A percentile compares a stretch with the other conserved stretches of the same genome.
Conservation (phyloP, 1,140 invertebrate species). For the Oryzaephilus surinamensis region DNA sequence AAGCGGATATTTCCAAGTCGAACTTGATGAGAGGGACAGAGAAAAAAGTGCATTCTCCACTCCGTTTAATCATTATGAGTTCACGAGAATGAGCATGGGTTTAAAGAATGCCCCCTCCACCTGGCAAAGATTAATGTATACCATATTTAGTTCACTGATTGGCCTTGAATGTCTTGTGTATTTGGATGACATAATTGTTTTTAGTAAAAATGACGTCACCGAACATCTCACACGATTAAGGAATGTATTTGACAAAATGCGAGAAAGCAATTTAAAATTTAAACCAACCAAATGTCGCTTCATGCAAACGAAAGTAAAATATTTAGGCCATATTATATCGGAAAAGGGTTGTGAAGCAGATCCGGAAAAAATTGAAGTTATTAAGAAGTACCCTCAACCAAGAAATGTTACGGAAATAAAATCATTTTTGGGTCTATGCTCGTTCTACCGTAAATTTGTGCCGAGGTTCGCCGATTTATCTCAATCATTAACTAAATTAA, state of each 20-base stretch:
- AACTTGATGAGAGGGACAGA: conserved; percentile 11
- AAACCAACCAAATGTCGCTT: conserved; percentile 7
- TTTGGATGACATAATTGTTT: conserved; percentile 30
- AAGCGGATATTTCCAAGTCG: conserved; percentile 15
- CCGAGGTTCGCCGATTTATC: neutral
- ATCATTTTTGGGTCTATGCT: conserved; percentile 17
- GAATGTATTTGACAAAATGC: conserved; percentile 10
- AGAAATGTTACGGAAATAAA: conserved; percentile 17
- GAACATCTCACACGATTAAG: conserved; percentile 15
- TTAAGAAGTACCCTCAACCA: conserved; percentile 14
- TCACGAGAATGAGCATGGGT: conserved; percentile 16
- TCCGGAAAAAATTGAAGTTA: conserved; percentile 16
- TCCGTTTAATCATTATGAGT: conserved; percentile 9
- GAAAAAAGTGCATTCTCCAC: conserved; percentile 24
- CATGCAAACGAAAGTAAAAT: conserved; percentile 14
- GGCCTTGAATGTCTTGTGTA: conserved; percentile 24
- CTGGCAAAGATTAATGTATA: conserved; percentile 29
- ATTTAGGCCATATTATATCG: conserved; percentile 20
- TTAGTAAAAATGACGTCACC: conserved; percentile 6
- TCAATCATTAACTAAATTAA: neutral
- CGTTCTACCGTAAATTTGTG: conserved; percentile 19
- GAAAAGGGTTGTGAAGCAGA: conserved; percentile 17
- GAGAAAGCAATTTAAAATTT: conserved; percentile 15
- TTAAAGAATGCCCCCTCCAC: conserved; percentile 16
- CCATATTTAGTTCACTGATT: conserved; percentile 9